These are phyloP conservation scores for Dicaeum eximium DNA, from an alignment of 2,113 vertebrate genomes.

Conservation along the genomic window DNA sequence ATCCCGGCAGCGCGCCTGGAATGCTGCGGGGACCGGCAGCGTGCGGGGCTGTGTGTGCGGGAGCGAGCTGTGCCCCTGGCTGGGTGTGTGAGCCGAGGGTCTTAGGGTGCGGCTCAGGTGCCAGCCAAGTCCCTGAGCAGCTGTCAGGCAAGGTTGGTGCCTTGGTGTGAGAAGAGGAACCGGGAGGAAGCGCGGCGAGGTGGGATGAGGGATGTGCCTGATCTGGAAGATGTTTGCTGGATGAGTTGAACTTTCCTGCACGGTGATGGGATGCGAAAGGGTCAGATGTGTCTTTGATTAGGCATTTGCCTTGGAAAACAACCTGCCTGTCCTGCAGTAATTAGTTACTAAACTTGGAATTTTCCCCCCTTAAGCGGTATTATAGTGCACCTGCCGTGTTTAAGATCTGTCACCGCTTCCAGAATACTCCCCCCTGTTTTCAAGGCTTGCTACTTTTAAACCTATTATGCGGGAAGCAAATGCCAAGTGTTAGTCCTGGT, in stretches of 20 bases:
- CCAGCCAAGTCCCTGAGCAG: neutral
- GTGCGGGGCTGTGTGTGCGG: no score
- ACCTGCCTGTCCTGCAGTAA: neutral
- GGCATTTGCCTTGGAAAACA: neutral
- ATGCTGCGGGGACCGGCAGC: neutral
- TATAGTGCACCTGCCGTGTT: constrained; percentile 55
- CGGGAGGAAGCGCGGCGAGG: neutral
- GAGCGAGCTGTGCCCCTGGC: neutral
- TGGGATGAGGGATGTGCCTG: neutral
- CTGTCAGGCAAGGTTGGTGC: neutral
- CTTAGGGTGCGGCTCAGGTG: neutral
- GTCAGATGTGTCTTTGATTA: neutral
- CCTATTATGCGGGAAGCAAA: neutral
- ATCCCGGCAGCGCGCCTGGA: neutral
- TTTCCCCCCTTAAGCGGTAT: neutral
- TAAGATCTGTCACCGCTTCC: neutral
- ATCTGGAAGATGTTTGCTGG: neutral
- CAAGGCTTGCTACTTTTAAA: neutral
- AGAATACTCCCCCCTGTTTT: neutral
- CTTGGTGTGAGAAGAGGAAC: neutral
- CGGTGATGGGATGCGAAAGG: neutral
- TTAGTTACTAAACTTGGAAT: neutral
- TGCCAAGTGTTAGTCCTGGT: neutral
- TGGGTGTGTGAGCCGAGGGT: neutral
- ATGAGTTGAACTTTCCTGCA: neutral